phyloP scores from a whole-genome alignment of 2,888 invertebrate species.

The Pedicia rivosa region DNA sequence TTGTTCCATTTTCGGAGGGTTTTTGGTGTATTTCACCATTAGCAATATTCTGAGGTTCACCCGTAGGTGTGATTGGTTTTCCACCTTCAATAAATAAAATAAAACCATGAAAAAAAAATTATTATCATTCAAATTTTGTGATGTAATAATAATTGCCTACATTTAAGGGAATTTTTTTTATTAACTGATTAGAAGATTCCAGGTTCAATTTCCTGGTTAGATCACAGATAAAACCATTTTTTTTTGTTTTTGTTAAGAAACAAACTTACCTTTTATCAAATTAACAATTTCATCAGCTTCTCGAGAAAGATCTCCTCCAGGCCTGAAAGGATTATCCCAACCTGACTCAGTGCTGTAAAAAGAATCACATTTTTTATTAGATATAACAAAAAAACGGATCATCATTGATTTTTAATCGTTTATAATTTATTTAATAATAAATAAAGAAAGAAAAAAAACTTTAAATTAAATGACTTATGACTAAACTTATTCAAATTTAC shows the following conservation, averaged over 20 bases:
- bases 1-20: slow-evolving; percentile 25
- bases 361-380: slow-evolving; percentile 9
- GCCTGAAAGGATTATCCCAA: slow-evolving; percentile 95
- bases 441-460: not conserved
- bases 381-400: no score
- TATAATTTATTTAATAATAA: not conserved
- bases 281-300: slow-evolving; percentile 95
- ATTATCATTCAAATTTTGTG: no score
- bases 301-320: slow-evolving; percentile 84
- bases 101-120: not conserved
- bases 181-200: no score
- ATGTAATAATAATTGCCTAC: no score
- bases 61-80: slow-evolving; percentile 31
- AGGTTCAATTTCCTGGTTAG: no score
- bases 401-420: no score
- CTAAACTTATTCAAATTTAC: no score
- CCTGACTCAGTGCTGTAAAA: slow-evolving; percentile 78
- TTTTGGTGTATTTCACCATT: slow-evolving; percentile 18
- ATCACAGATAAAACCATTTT: not conserved
- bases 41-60: slow-evolving; percentile 20
- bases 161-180: no score
- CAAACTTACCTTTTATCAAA: slow-evolving; percentile 55
- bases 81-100: slow-evolving; percentile 20
- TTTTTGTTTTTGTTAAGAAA: not conserved
- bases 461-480: no score